Base-by-base conservation (phyloP, 2,888 invertebrate genomes). In the Caenorhabditis sinica region DNA sequence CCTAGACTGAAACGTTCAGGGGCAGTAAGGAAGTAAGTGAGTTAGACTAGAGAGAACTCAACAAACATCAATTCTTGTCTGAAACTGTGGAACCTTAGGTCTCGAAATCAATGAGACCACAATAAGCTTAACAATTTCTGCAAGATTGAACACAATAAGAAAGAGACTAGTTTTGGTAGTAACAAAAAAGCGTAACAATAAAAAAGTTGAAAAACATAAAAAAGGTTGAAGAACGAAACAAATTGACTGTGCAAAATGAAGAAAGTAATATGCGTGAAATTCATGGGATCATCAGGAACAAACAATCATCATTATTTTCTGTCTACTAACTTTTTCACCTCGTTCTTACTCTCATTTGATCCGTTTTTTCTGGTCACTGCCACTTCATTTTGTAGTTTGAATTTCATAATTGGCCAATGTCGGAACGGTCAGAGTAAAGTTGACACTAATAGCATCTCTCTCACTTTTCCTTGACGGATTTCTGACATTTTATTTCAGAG, bases 341-440 rank as follows among this genome's bases (percentile, higher is more conserved):
- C 25, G 53, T 69, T 69, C 13, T 72, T 66, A 71, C 79, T 63
- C 79, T 65, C 63, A 53, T 49, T 72, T 56, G 36, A 58, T 76
- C 53, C 69, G 61, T 49, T 49, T 65, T 79, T 72, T 79, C 56
- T 72, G 71, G 79, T 65, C 79, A 72, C 53, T 77, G 30, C 53
- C 80, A 63, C 49, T 58, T 58, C 80, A 66, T 72, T 72, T 80
- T 80, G 80, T 80, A 80, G 80, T 80, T 80, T 66, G 72, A 56
- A 56, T 43, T 72, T 80, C 80, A 80, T 80, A 80, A 80, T 80
- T 80, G 80, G 65, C 56, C 71, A 72, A 79, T 72, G 72, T 73
- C 80, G 80, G 80, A 80, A 80, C 80, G 80, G 72, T 80, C 80
- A 80, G 20, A 73, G 72, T 80, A 80, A 80, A 72, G 80, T 80